Percentiles rank a stretch among this genome's conserved stretches.
phyloP scores from a whole-genome alignment of 2,888 invertebrate genomes.

The Dusona sp. region DNA sequence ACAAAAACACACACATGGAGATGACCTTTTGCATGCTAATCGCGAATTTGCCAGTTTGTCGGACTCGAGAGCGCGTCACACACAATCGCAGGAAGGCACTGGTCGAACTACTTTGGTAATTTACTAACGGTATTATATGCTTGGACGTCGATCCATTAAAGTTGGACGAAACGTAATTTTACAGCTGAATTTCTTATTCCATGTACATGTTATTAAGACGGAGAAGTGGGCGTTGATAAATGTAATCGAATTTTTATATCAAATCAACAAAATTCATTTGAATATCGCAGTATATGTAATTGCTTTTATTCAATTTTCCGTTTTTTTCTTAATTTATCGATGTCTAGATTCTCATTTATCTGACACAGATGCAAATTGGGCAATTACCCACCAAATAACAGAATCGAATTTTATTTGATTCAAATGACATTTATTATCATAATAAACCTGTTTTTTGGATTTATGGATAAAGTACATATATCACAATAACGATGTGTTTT shows the following conservation, averaged over 20 bases:
- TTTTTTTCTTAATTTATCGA: not conserved
- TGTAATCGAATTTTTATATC: not conserved
- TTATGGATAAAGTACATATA: constrained; percentile 20
- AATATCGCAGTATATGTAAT: not conserved
- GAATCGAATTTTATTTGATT: constrained; percentile 36
- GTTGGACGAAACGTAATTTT: constrained; percentile 10
- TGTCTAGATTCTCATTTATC: not conserved
- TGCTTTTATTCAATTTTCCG: not conserved
- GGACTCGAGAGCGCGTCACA: constrained; percentile 27
- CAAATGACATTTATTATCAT: constrained; percentile 48
- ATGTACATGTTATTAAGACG: not conserved
- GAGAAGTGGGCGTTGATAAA: not conserved
- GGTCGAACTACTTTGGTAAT: constrained; percentile 57
- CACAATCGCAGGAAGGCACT: constrained; percentile 33
- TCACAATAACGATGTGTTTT: constrained; percentile 36
- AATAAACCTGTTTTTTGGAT: constrained; percentile 27
- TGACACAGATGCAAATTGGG: constrained; percentile 27
- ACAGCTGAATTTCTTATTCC: not conserved
- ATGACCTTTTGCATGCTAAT: constrained; percentile 65
- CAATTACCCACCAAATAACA: constrained; percentile 34
- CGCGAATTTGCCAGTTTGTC: constrained; percentile 55
- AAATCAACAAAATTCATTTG: constrained; percentile 12
- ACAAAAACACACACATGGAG: constrained; percentile 12
- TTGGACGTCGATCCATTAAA: constrained; percentile 20
- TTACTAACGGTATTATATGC: constrained; percentile 61